Conservation (phyloP, 2,797 vertebrate species). For the Dallia pectoralis region DNA sequence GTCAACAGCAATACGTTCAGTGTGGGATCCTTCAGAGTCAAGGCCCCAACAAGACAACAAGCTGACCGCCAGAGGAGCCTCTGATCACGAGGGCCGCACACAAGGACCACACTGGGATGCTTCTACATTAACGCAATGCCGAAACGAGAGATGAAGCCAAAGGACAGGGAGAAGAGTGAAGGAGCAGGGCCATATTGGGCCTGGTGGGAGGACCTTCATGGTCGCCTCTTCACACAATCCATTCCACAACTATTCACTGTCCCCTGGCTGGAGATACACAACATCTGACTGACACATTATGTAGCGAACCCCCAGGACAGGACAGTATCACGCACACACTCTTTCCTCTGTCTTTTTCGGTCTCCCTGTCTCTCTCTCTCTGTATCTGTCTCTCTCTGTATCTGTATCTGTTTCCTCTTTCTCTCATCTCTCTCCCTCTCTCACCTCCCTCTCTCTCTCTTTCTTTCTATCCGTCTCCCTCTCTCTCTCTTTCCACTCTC, state of each 20-base stretch:
- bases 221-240: constrained; percentile 33
- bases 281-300: constrained; percentile 15
- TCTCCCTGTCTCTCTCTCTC: no score
- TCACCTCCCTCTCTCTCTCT: no score
- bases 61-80: constrained; percentile 35
- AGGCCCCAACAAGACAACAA: constrained; percentile 34
- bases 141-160: background rate
- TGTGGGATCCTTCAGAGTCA: background rate
- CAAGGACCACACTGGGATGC: no score
- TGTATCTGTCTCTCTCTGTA: no score
- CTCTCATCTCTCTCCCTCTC: no score
- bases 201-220: constrained; percentile 20
- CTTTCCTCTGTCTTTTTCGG: no score
- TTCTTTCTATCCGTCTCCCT: no score
- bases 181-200: no score
- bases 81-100: background rate
- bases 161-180: background rate
- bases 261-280: background rate
- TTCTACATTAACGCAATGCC: no score
- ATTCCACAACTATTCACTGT: background rate
- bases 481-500: no score
- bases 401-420: no score
- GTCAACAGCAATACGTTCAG: constrained; percentile 21
- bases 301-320: background rate
- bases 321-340: background rate